Conservation (phyloP, 2,113 vertebrate species). For the Semnornis frantzii region DNA sequence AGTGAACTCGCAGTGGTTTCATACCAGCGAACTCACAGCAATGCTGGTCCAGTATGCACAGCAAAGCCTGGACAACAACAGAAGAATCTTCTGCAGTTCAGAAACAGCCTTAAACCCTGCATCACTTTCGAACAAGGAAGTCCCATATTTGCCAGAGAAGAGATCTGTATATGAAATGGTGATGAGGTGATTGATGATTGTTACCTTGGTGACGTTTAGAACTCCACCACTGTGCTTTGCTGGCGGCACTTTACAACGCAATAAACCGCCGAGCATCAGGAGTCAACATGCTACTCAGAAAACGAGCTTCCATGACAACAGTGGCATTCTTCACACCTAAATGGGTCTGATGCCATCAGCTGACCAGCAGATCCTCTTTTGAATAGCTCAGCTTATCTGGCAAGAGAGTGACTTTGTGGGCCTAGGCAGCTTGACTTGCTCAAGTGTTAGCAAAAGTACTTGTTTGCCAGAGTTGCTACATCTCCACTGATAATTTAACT, state of each 20-base stretch:
- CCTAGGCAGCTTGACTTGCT: neutral
- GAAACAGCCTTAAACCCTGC: neutral
- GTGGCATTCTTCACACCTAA: neutral
- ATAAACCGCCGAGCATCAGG: slow-evolving; percentile 31
- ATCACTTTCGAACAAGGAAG: neutral
- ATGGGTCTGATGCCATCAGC: too few species aligned
- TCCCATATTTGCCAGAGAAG: slow-evolving; percentile 43
- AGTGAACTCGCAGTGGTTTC: neutral
- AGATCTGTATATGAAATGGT: slow-evolving; percentile 39
- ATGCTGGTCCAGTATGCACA: neutral
- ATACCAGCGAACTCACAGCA: neutral
- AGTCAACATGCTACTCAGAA: slow-evolving; percentile 54
- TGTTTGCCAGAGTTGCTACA: neutral
- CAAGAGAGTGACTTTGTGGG: neutral
- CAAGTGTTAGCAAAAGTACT: neutral
- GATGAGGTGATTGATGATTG: slow-evolving; percentile 24
- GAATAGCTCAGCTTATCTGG: neutral
- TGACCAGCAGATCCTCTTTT: neutral
- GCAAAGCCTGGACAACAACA: neutral
- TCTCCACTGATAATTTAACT: neutral
- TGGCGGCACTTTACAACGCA: slow-evolving; percentile 40
- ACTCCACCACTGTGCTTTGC: slow-evolving; percentile 20
- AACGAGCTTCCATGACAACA: slow-evolving; percentile 40
- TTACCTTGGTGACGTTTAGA: slow-evolving; percentile 49
- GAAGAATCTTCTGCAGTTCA: neutral